Evolutionary conservation across 2,113 vertebrate species (phyloP), one percentile per base, ranked within the genome.

Genomic region (Polypterus senegalus): DNA sequence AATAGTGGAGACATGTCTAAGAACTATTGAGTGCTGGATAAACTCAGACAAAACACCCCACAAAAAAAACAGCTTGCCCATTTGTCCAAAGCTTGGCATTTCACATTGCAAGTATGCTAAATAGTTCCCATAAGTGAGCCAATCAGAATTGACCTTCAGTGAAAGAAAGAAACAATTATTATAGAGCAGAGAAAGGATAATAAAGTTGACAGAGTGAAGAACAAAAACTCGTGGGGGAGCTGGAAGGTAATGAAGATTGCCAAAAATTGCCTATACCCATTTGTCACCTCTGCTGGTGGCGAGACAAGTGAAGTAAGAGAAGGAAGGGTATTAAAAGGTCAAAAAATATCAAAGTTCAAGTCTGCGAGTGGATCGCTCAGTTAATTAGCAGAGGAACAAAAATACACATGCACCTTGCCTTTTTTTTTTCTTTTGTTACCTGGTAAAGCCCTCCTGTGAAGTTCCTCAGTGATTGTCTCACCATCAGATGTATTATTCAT

Each of bases 401-500:
- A 73, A 69, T 77, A 80, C 75, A 79, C 81, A 81, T 74, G 61
- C 66, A 77, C 65, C 62, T 66, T 55, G 59, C 72, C 65, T 73
- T 55, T 58, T 69, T 58, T 69, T 62, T 63, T 63, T 64, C 57
- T 52, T 77, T 66, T 72, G 65, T 60, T 43, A 54, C 59, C 61
- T 54, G 9, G 27, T 27, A 27, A 27, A 27, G 46, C 63, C 63
- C 60, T 53, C 69, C 58, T 67, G 65, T 55, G 66, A 74, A 56
- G 72, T 69, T 64, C 73, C 74, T 66, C 72, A 60, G 49, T 63
- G 66, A 66, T 67, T 70, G 64, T 69, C 70, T 76, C 64, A 64
- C 57, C 47, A n/a, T 80, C 65, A 81, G 74, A 81, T 85, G 72
- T 79, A 79, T 82, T 83, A 82, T 84, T 85, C 76, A 79, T 78